Base-by-base conservation (phyloP, 2,888 invertebrate species). In the Mythimna impura region DNA sequence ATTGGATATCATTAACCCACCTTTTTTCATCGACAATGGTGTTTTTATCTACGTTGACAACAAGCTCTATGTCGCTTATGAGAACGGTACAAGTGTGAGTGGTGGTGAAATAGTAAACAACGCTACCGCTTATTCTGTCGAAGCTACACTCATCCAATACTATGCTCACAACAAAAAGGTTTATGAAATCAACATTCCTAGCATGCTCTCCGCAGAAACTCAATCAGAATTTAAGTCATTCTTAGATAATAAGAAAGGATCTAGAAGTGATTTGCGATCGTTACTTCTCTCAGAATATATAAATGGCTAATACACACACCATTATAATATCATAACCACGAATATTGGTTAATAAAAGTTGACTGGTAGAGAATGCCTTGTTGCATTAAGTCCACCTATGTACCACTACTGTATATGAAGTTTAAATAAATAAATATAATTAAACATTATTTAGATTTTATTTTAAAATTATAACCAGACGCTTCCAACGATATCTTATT, bases 81-180 rank as follows among this genome's bases (percentile, higher is more conserved):
- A 86, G 0, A 93, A 94, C 55, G 94, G 93, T 0, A 87, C 91
- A 0, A 86, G 83, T 52, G 90, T n/a, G 0, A 43, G 0, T 94
- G 2, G 34, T 83, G 22, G 87, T 84, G 0, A 88, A 86, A 6
- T 94, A 25, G 1, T 25, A 25, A 25, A 25, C 1, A 25, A 25
- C 2, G 25, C 94, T 0, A 86, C 92, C 0, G 95, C 94, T 2
- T 92, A 88, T 54, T 86, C 89, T 0, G 78, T 91, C 67, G 94
- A 95, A 75, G 91, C 87, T 0, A 85, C 91, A 0, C 70, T 94
- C 0, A 82, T 94, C 3, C 91, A 94, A 40, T 95, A 92, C 76
- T 93, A 87, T 22, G 94, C 86, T 10, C 88, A 91, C 57, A 85
- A 94, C 17, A 94, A 95, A 74, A 92, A 91, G 7, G 92, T 95